phyloP scores from a whole-genome alignment of 2,888 invertebrate species.

The Tetragonisca angustula region DNA sequence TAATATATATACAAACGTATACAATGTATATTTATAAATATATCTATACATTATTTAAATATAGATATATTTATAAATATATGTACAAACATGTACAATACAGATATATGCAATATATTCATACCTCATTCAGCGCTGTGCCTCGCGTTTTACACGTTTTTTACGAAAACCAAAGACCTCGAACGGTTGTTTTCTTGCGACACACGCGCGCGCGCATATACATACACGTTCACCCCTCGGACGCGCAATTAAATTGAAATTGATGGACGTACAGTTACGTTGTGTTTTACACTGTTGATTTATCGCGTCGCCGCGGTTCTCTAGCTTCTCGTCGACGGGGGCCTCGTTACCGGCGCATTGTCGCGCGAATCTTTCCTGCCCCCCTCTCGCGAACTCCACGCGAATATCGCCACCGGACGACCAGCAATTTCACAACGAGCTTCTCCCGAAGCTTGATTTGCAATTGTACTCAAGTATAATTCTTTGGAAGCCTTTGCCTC shows the following conservation, averaged over 20 bases:
- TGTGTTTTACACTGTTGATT: slow-evolving; percentile 50
- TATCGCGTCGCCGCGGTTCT: slow-evolving; percentile 30
- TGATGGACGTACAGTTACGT: slow-evolving; percentile 35
- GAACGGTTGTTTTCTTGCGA: slow-evolving; percentile 18
- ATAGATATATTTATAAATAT: too few relatives aligned
- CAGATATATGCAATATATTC: too few relatives aligned
- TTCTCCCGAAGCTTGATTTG: slow-evolving; percentile 33
- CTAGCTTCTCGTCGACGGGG: neutral
- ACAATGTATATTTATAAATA: too few relatives aligned
- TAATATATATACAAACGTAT: too few relatives aligned
- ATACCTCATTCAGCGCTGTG: too few relatives aligned
- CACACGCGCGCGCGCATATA: neutral
- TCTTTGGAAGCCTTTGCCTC: neutral
- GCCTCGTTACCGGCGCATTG: slow-evolving; percentile 42
- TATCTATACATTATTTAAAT: too few relatives aligned
- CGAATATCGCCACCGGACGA: slow-evolving; percentile 2
- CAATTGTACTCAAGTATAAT: slow-evolving; percentile 10
- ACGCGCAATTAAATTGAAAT: slow-evolving; percentile 38
- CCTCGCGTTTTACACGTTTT: too few relatives aligned
- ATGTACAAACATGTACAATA: too few relatives aligned
- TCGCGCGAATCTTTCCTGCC: slow-evolving; percentile 15
- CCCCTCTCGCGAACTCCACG: neutral
- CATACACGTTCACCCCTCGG: neutral
- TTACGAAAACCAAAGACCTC: neutral
- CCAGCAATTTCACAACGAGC: slow-evolving; percentile 3